Evolutionary conservation across 2,113 vertebrate species (phyloP).

Genomic region (Ptilorrhoa leucosticta): DNA sequence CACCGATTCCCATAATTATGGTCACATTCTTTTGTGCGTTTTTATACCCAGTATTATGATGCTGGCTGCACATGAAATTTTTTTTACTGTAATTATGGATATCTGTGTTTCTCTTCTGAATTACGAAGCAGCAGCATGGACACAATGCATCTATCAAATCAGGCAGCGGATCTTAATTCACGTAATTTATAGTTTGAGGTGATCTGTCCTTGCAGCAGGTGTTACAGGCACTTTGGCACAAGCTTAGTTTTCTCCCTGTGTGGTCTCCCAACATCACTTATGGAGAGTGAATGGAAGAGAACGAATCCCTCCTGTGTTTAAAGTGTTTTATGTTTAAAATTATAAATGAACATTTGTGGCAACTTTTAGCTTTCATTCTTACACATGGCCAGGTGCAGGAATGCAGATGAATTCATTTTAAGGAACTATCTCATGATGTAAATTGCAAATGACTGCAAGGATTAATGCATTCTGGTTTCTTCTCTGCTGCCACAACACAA

Average conservation of each 20-base stretch:
- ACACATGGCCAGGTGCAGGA: neutral
- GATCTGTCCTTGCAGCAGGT: neutral
- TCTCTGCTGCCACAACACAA: neutral
- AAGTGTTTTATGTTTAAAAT: neutral
- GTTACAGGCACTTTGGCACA: neutral
- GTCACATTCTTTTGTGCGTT: neutral
- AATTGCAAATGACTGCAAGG: neutral
- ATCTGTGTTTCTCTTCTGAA: neutral
- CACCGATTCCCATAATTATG: neutral
- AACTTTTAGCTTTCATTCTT: neutral
- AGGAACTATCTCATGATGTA: neutral
- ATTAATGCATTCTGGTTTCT: neutral
- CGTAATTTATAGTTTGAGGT: neutral
- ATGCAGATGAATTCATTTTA: neutral
- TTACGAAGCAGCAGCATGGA: neutral
- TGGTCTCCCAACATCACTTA: neutral
- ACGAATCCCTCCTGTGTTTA: neutral
- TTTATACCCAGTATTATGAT: neutral
- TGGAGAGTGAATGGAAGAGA: neutral
- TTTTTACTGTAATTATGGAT: neutral
- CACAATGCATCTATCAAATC: neutral
- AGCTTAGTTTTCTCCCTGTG: neutral
- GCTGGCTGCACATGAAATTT: neutral
- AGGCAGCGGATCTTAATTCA: neutral
- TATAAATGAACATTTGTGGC: neutral